These are phyloP conservation scores for Typhlichthys subterraneus DNA, from an alignment of 2,797 vertebrate genomes.

Conservation along the genomic window DNA sequence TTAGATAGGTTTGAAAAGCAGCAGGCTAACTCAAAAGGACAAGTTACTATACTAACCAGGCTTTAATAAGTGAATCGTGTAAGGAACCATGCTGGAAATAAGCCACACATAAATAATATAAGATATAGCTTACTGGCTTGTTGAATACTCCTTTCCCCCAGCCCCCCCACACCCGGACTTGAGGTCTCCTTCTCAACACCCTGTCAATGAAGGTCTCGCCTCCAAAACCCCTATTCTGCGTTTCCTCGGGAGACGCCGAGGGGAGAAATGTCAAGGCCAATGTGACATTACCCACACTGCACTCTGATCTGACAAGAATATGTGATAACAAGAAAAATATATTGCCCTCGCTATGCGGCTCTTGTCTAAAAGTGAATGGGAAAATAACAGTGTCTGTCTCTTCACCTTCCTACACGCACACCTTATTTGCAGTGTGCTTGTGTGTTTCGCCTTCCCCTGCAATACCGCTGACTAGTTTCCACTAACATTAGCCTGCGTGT, in stretches of 20 bases:
- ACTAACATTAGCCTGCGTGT: too few species aligned
- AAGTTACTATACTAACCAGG: too few species aligned
- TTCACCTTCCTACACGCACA: constrained; percentile 6
- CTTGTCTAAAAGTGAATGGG: constrained; percentile 5
- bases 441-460: background rate
- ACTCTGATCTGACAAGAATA: constrained; percentile 24
- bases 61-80: too few species aligned
- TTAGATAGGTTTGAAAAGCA: too few species aligned
- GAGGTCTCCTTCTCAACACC: constrained; percentile 35
- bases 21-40: too few species aligned
- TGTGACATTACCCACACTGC: constrained; percentile 48
- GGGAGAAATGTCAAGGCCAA: constrained; percentile 55
- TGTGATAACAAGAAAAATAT: constrained; percentile 4
- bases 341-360: constrained; percentile 8
- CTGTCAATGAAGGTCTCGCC: constrained; percentile 26
- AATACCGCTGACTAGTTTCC: background rate
- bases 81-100: too few species aligned
- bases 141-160: too few species aligned
- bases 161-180: constrained; percentile 21
- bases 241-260: constrained; percentile 35
- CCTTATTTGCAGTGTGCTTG: background rate
- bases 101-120: too few species aligned
- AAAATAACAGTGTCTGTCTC: constrained; percentile 13
- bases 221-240: constrained; percentile 12
- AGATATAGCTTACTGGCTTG: too few species aligned